Percentiles rank a stretch among this genome's conserved stretches.
phyloP scores from a whole-genome alignment of 2,113 vertebrate species.

The Bubalus kerabau region DNA sequence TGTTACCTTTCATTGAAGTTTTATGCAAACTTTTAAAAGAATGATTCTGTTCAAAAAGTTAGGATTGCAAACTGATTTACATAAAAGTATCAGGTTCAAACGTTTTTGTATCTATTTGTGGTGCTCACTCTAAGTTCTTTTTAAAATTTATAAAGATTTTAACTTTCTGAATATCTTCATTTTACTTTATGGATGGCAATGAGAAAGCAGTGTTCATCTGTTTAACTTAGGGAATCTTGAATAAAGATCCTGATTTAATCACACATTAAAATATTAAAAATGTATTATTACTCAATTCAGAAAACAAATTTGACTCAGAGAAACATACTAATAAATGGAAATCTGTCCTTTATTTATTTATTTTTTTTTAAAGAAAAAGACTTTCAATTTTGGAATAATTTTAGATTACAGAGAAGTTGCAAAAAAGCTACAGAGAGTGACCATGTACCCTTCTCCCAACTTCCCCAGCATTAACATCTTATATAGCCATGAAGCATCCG shows the following conservation, averaged over 20 bases:
- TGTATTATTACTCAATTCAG: background rate
- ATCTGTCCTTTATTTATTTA: background rate
- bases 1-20: background rate
- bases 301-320: background rate
- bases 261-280: background rate
- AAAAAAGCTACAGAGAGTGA: no score
- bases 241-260: background rate
- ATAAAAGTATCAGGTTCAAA: background rate
- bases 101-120: background rate
- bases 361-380: background rate
- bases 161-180: background rate
- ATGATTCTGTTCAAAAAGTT: background rate
- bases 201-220: background rate
- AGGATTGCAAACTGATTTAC: background rate
- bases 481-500: fast-evolving
- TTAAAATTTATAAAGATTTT: background rate
- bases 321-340: background rate
- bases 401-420: background rate
- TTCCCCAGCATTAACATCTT: background rate
- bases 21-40: background rate
- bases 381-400: background rate
- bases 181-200: background rate
- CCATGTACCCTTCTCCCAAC: fast-evolving
- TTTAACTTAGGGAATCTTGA: background rate
- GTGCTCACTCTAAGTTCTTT: background rate